Conservation (phyloP, 2,797 vertebrate species). For the Phataginus tricuspis region DNA sequence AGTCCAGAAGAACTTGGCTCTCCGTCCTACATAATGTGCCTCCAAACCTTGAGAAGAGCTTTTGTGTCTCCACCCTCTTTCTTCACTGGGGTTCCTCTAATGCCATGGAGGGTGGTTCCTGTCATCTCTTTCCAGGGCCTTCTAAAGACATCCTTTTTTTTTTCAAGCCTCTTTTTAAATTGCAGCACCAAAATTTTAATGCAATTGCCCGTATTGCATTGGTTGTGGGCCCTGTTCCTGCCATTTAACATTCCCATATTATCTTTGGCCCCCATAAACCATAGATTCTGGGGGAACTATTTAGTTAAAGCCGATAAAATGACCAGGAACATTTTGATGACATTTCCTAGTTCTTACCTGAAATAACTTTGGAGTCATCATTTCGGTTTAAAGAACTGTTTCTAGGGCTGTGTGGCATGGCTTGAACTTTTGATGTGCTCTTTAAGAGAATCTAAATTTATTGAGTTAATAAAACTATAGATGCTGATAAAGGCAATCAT, state of each 20-base stretch:
- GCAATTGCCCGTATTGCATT: background rate
- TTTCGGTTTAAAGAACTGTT: slow-evolving; percentile 66
- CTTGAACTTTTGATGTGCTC: slow-evolving; percentile 77
- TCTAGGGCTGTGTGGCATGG: slow-evolving; percentile 56
- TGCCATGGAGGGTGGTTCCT: background rate
- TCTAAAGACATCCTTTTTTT: background rate
- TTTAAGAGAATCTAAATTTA: slow-evolving; percentile 74
- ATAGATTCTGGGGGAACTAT: slow-evolving; percentile 7
- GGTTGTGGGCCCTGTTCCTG: background rate
- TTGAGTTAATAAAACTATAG: slow-evolving; percentile 76
- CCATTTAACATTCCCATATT: slow-evolving; percentile 2
- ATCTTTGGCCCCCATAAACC: background rate
- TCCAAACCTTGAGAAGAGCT: background rate
- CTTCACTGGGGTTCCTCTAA: background rate
- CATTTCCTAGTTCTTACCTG: slow-evolving; percentile 69
- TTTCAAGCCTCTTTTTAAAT: background rate
- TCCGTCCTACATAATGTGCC: background rate
- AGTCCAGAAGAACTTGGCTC: background rate
- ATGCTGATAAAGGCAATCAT: slow-evolving; percentile 35
- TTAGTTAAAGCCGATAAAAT: slow-evolving; percentile 57
- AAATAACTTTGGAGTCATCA: slow-evolving; percentile 70
- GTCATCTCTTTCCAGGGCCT: background rate
- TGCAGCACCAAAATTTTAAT: background rate
- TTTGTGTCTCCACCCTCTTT: background rate
- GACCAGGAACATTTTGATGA: slow-evolving; percentile 38